Evolutionary conservation across 2,797 vertebrate genomes (phyloP).

Genomic region (Acipenser transmontanus): DNA sequence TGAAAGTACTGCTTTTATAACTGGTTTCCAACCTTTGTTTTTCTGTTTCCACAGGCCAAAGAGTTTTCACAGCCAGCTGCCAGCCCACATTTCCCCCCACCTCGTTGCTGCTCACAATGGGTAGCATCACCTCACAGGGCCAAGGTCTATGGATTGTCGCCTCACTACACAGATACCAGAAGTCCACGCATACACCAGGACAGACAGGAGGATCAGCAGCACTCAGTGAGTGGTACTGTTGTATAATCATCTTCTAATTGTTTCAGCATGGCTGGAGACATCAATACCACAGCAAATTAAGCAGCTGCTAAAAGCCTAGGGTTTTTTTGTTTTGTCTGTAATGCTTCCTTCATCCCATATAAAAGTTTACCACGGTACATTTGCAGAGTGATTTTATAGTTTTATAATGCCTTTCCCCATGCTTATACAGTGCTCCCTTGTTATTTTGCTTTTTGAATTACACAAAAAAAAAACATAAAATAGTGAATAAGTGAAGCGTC

Average conservation of each 20-base stretch:
- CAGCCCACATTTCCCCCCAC: slow-evolving; percentile 21
- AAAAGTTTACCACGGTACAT: no score
- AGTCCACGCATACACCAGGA: background rate
- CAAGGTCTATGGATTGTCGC: slow-evolving; percentile 20
- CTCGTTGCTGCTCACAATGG: slow-evolving; percentile 27
- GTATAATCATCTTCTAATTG: background rate
- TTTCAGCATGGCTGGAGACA: background rate
- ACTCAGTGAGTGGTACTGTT: slow-evolving; percentile 28
- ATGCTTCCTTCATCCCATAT: no score
- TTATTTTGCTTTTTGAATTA: no score
- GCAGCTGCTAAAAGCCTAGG: no score
- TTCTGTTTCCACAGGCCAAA: slow-evolving; percentile 26
- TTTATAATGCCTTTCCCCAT: no score
- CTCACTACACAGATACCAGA: slow-evolving; percentile 23
- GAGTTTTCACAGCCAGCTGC: slow-evolving; percentile 12
- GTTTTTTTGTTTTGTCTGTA: no score
- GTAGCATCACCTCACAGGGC: background rate
- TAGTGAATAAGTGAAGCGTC: no score
- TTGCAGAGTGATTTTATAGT: no score
- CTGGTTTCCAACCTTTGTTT: background rate
- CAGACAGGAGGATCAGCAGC: slow-evolving; percentile 11
- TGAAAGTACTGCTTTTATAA: background rate
- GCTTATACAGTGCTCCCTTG: no score
- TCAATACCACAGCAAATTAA: background rate
- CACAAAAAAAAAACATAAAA: no score